Evolutionary conservation across 2,888 invertebrate genomes (phyloP).

Genomic region (Campoplex capitator): DNA sequence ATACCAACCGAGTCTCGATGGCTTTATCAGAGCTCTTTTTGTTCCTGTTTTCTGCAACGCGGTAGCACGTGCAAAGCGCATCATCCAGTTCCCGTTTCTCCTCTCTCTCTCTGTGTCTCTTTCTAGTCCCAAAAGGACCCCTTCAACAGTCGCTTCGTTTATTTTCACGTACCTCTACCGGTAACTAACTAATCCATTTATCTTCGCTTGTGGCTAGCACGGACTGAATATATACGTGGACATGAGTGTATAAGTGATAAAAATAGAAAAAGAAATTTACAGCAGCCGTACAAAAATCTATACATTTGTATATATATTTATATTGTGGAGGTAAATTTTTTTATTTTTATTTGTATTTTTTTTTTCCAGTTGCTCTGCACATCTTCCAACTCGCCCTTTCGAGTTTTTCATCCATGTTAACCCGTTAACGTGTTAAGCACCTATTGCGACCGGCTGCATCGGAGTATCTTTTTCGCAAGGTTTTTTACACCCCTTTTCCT

Average conservation of each 20-base stretch:
- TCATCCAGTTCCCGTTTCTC: conserved; percentile 41
- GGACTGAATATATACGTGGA: conserved; percentile 3
- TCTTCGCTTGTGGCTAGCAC: conserved; percentile 50
- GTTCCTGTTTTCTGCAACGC: conserved; percentile 32
- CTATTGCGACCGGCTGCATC: conserved; percentile 49
- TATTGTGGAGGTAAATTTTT: neutral
- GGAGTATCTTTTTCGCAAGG: conserved; percentile 55
- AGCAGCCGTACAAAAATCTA: neutral
- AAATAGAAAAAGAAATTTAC: conserved; percentile 21
- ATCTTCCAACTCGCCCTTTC: conserved; percentile 27
- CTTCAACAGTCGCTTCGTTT: conserved; percentile 64
- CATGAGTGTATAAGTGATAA: neutral
- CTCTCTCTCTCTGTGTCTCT: conserved; percentile 13
- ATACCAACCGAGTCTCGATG: conserved; percentile 32
- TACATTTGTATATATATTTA: neutral
- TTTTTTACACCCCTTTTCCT: conserved; percentile 38
- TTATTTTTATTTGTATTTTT: too few species aligned
- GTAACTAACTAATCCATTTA: conserved; percentile 81
- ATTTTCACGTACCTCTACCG: conserved; percentile 68
- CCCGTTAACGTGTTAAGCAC: conserved; percentile 61
- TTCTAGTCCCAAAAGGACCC: conserved; percentile 41
- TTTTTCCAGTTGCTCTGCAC: conserved; percentile 21
- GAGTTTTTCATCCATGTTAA: conserved; percentile 42
- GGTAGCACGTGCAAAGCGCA: conserved; percentile 45
- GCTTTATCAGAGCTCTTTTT: conserved; percentile 40